phyloP scores from a whole-genome alignment of 1,140 invertebrate genomes.

The Mycetomoellerius zeteki region DNA sequence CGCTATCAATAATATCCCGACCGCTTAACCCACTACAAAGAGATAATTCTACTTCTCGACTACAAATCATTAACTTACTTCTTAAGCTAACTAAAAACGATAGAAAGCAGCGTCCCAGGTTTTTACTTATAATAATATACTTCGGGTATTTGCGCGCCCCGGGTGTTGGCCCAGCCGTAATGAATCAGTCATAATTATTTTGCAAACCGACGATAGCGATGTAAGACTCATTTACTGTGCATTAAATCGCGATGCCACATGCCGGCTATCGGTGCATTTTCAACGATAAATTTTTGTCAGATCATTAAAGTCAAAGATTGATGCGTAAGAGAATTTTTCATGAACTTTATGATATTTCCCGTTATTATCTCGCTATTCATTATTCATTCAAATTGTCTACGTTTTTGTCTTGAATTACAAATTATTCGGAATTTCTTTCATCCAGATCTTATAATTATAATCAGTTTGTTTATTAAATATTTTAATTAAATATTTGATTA shows the following conservation, averaged over 20 bases:
- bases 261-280: not conserved
- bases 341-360: not conserved
- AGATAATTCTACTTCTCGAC: constrained; percentile 38
- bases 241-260: not conserved
- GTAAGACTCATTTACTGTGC: not conserved
- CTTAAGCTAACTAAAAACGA: not conserved
- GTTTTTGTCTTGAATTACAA: not conserved
- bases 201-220: too few relatives aligned
- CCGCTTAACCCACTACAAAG: constrained; percentile 37
- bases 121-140: constrained; percentile 24
- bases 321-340: not conserved
- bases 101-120: not conserved
- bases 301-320: not conserved
- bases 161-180: not conserved
- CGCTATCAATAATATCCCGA: not conserved
- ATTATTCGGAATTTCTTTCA: not conserved
- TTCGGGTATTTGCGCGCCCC: not conserved
- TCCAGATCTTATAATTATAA: not conserved
- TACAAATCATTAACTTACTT: constrained; percentile 51
- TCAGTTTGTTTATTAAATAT: not conserved
- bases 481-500: not conserved
- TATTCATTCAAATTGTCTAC: not conserved
- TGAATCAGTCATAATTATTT: constrained; percentile 39
- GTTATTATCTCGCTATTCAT: not conserved
- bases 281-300: constrained; percentile 17